Evolutionary conservation across 2,797 vertebrate species (phyloP), one percentile per base, ranked within the genome.

Genomic region (Rhinophrynus dorsalis): DNA sequence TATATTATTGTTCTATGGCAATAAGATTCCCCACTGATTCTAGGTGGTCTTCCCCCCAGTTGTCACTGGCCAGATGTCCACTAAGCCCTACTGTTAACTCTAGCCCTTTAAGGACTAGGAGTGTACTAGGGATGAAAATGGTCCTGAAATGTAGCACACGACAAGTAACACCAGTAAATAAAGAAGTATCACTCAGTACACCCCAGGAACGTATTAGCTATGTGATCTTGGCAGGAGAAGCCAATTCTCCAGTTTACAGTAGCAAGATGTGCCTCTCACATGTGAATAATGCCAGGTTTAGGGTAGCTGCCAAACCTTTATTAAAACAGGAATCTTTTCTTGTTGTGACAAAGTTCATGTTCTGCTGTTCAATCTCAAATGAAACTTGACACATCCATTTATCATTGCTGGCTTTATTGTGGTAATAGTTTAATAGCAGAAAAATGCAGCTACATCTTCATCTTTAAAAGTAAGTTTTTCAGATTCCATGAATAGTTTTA

Each of bases 171-270:
- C 6, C 10, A 33, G 3, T 10, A 15, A 32, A 68, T 18, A 17
- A 17, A 52, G 42, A 42, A 12, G 3, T 29, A 18, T 35, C 44
- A 15, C 9, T 21, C 24, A 50, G 38, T 18, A 38, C 21, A 30
- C 48, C 18, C 18, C 27, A 45, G 56, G 20, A 54, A 54, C 18
- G 24, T 7, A 52, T 52, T 51, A 21, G 17, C 40, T 58, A 2
- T 44, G 45, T 9, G 18, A 27, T 51, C 54, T 72, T 72, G 69
- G 69, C 69, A 72, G 23, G 26, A 12, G 17, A n/a, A 58, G 10
- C 9, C 32, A 45, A 37, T 11, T 44, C 20, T 38, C 26, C 59
- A 56, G 42, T 52, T 51, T 42, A 56, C 44, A 50, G 52, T 30
- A 72, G 68, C 54, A 50, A 65, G 29, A 23, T 24, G 15, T 40